Evolutionary conservation across 2,797 vertebrate genomes (phyloP).

Genomic region (Gadopsis bispinosus): DNA sequence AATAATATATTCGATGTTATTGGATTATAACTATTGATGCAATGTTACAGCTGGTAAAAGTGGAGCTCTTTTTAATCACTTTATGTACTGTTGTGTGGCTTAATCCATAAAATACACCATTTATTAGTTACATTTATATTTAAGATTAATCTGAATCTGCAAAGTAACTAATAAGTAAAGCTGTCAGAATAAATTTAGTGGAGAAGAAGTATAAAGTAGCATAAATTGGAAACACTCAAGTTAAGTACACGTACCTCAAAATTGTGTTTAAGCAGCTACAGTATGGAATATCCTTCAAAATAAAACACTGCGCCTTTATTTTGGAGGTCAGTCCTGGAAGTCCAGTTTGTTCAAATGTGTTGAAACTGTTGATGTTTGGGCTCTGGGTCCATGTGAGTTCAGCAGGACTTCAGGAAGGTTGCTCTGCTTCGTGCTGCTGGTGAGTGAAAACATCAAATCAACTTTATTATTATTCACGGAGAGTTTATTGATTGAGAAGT

Average conservation of each 20-base stretch:
- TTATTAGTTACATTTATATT: not conserved
- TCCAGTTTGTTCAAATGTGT: not conserved
- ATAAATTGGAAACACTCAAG: too few species aligned
- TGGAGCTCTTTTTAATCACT: too few species aligned
- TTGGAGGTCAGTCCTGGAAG: conserved; percentile 19
- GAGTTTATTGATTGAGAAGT: not conserved
- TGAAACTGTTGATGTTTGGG: not conserved
- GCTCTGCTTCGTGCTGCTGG: not conserved
- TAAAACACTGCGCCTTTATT: conserved; percentile 25
- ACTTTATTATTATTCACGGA: not conserved
- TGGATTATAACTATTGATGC: too few species aligned
- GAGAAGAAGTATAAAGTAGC: not conserved
- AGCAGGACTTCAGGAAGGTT: not conserved
- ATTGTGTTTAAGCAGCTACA: not conserved
- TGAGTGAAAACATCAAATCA: conserved; percentile 14
- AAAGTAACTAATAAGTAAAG: too few species aligned
- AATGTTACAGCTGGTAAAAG: too few species aligned
- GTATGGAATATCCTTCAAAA: not conserved
- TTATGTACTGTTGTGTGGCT: too few species aligned
- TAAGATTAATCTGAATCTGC: not conserved
- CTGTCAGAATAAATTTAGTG: too few species aligned
- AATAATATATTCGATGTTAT: too few species aligned
- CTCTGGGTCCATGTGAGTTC: not conserved
- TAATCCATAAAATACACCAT: not conserved
- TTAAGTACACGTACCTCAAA: too few species aligned